A percentile compares a stretch with the other conserved stretches of the same genome.
phyloP scores from a whole-genome alignment of 2,797 vertebrate species.

The Acipenser transmontanus region DNA sequence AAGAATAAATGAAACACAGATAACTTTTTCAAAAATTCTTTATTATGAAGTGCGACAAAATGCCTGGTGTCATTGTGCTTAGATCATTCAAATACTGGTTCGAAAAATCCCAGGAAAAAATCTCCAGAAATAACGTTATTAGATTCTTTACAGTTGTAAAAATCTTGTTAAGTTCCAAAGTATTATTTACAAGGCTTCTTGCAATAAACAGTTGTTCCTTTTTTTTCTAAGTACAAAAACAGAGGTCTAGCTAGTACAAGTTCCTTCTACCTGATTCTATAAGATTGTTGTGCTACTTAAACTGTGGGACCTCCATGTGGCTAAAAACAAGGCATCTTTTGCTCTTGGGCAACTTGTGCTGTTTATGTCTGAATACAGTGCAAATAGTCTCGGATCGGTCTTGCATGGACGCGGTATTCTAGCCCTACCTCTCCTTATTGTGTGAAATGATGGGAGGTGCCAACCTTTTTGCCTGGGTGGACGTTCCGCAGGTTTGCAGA shows the following conservation, averaged over 20 bases:
- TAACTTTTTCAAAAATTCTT: conserved; percentile 56
- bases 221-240: conserved; percentile 68
- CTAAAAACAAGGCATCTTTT: conserved; percentile 35
- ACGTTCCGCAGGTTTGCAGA: conserved; percentile 54
- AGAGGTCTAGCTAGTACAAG: conserved; percentile 73
- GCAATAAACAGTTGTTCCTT: conserved; percentile 54
- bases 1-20: conserved; percentile 42
- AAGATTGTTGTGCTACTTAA: conserved; percentile 71
- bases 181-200: conserved; percentile 68
- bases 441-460: conserved; percentile 24
- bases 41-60: conserved; percentile 79
- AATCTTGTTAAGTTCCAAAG: conserved; percentile 60
- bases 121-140: conserved; percentile 59
- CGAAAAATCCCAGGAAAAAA: conserved; percentile 59
- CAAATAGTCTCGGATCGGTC: conserved; percentile 25
- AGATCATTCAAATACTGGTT: conserved; percentile 76
- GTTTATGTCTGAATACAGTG: conserved; percentile 24
- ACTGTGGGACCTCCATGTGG: conserved; percentile 50
- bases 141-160: conserved; percentile 62
- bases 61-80: conserved; percentile 78
- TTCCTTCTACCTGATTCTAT: conserved; percentile 74
- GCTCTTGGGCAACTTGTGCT: conserved; percentile 19
- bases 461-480: conserved; percentile 37
- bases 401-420: conserved; percentile 24
- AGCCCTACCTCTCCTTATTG: conserved; percentile 16